A percentile compares a stretch with the other conserved stretches of the same genome.
phyloP scores from a whole-genome alignment of 2,888 invertebrate genomes.

The Podotricha telesiphe region DNA sequence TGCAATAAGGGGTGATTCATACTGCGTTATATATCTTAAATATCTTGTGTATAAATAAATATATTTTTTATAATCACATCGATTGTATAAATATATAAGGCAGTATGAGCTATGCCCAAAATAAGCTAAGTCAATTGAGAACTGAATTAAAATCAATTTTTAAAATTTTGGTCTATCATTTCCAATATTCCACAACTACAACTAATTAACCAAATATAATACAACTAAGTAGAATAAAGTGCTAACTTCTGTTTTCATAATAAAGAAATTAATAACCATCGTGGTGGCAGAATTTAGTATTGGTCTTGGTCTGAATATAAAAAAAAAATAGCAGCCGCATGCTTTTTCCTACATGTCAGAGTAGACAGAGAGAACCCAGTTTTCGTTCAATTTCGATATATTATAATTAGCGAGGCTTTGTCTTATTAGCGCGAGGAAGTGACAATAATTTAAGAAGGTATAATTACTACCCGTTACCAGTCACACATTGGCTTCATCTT shows the following conservation, averaged over 20 bases:
- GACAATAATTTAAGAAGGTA: too few relatives aligned
- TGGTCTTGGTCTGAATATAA: too few relatives aligned
- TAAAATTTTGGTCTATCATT: constrained; percentile 37
- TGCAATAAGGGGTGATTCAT: constrained; percentile 18
- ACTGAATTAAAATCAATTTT: constrained; percentile 38
- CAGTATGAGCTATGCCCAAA: constrained; percentile 7
- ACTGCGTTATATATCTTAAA: constrained; percentile 17
- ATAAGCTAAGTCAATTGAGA: constrained; percentile 28
- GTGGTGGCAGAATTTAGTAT: too few relatives aligned
- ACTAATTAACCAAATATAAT: constrained; percentile 33
- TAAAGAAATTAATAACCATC: too few relatives aligned
- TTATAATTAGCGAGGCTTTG: too few relatives aligned
- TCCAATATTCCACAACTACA: constrained; percentile 35
- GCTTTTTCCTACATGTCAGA: too few relatives aligned
- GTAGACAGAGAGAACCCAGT: too few relatives aligned
- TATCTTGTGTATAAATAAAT: constrained; percentile 25
- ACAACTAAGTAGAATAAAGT: not conserved
- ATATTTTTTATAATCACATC: constrained; percentile 17
- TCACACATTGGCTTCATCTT: not conserved
- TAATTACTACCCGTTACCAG: too few relatives aligned
- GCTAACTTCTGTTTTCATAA: not conserved
- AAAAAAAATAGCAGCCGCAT: too few relatives aligned
- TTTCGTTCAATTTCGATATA: too few relatives aligned
- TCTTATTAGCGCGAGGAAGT: too few relatives aligned
- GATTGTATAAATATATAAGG: not conserved